Conservation (phyloP, 2,113 vertebrate species). For the Addax nasomaculatus region DNA sequence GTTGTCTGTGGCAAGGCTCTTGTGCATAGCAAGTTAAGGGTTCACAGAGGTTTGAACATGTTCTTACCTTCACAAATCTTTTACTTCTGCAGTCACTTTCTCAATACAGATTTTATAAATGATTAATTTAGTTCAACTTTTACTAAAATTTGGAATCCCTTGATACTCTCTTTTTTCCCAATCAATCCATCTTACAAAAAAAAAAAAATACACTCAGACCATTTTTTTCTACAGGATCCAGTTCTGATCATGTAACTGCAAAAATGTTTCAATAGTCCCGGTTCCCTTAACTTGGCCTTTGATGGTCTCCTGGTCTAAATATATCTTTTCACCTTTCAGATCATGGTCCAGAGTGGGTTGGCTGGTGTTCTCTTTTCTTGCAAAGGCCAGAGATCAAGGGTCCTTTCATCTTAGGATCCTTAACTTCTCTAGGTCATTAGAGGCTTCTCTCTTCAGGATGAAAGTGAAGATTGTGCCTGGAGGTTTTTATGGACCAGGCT, state of each 20-base stretch:
- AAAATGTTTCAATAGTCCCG: not conserved
- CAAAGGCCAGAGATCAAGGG: not conserved
- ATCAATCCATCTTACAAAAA: not conserved
- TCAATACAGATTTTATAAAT: not conserved
- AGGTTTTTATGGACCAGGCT: not conserved
- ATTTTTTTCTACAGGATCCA: not conserved
- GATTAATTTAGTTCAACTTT: not conserved
- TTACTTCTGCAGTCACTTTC: not conserved
- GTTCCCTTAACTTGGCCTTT: not conserved
- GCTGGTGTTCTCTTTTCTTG: not conserved
- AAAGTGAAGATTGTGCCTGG: not conserved
- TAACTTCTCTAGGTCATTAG: not conserved
- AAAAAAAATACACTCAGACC: not conserved
- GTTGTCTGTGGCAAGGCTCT: not conserved
- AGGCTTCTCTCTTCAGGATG: not conserved
- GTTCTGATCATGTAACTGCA: not conserved
- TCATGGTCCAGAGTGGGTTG: not conserved
- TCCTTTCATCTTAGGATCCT: not conserved
- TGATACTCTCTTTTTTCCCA: not conserved
- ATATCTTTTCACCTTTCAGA: not conserved
- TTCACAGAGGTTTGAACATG: not conserved
- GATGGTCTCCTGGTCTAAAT: not conserved
- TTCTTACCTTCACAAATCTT: not conserved
- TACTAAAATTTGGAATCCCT: not conserved
- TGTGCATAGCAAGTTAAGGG: not conserved